phyloP scores from a whole-genome alignment of 2,888 invertebrate species.

The Pachycephus smyrnensis region DNA sequence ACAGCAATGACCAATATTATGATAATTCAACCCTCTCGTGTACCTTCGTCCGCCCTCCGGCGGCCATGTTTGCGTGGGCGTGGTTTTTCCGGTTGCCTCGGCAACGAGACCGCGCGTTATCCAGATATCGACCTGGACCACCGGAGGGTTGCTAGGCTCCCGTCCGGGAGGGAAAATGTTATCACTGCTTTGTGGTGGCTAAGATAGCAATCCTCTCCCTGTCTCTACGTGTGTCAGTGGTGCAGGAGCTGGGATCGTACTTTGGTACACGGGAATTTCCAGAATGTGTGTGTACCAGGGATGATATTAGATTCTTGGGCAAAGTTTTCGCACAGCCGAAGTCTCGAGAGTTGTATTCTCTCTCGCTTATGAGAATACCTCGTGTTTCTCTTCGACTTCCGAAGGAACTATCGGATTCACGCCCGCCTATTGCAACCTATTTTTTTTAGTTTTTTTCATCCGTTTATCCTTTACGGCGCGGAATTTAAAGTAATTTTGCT shows the following conservation, averaged over 20 bases:
- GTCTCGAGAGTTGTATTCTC: constrained; percentile 39
- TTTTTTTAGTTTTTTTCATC: too few species aligned
- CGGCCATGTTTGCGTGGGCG: constrained; percentile 65
- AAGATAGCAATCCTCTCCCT: constrained; percentile 63
- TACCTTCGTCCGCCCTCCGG: constrained; percentile 38
- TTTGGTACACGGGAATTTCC: constrained; percentile 49
- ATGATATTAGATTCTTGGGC: constrained; percentile 66
- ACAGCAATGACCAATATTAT: constrained; percentile 64
- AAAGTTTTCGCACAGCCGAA: constrained; percentile 63
- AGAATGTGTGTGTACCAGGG: constrained; percentile 61
- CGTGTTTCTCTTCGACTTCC: constrained; percentile 5
- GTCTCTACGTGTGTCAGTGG: constrained; percentile 31
- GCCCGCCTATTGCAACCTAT: too few species aligned
- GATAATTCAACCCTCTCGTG: constrained; percentile 58
- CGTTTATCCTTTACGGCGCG: too few species aligned
- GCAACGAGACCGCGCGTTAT: constrained; percentile 51
- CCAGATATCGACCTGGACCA: constrained; percentile 57
- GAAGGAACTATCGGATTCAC: neutral
- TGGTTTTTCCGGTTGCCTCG: constrained; percentile 60
- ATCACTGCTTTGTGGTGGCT: constrained; percentile 68
- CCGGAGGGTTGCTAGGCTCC: constrained; percentile 64
- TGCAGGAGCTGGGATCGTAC: constrained; percentile 36
- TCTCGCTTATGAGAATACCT: constrained; percentile 5
- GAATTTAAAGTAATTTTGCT: too few species aligned
- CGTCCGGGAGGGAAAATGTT: constrained; percentile 67